Evolutionary conservation across 2,888 invertebrate species (phyloP).

Genomic region (Yponomeuta cagnagella): DNA sequence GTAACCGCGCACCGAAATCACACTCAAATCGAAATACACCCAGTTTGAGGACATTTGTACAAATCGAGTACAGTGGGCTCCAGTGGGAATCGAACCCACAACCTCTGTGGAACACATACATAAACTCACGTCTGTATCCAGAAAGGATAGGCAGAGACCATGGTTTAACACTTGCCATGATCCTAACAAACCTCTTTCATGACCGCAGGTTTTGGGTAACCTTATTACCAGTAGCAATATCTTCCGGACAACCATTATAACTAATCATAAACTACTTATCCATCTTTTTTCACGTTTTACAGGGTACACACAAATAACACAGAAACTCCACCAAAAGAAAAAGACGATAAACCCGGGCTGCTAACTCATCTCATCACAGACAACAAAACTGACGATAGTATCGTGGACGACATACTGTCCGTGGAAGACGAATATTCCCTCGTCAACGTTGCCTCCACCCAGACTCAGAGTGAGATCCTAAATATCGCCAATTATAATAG

Average conservation of each 20-base stretch:
- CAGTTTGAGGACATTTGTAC: not conserved
- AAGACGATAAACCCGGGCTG: slow-evolving; percentile 18
- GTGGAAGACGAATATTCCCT: slow-evolving; percentile 61
- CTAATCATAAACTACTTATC: no score
- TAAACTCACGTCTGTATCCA: no score
- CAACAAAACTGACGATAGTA: slow-evolving; percentile 49
- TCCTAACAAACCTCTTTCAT: no score
- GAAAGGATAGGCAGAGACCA: no score
- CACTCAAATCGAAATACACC: not conserved
- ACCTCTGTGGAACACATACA: no score
- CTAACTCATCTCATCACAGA: slow-evolving; percentile 18
- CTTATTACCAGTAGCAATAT: no score
- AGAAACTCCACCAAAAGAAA: slow-evolving; percentile 32
- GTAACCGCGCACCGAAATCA: not conserved
- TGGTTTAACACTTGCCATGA: no score
- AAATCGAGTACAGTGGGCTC: no score
- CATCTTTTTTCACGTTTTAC: not conserved
- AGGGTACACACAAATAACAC: slow-evolving; percentile 16
- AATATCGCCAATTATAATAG: slow-evolving; percentile 19
- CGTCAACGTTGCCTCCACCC: not conserved
- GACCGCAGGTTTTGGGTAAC: no score
- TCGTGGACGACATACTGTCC: slow-evolving; percentile 63
- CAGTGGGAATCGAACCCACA: no score
- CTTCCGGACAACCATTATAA: no score
- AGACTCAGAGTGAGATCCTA: slow-evolving; percentile 39